These are phyloP conservation scores for Hydrolagus colliei DNA, from an alignment of 2,797 vertebrate species.

Conservation along the genomic window DNA sequence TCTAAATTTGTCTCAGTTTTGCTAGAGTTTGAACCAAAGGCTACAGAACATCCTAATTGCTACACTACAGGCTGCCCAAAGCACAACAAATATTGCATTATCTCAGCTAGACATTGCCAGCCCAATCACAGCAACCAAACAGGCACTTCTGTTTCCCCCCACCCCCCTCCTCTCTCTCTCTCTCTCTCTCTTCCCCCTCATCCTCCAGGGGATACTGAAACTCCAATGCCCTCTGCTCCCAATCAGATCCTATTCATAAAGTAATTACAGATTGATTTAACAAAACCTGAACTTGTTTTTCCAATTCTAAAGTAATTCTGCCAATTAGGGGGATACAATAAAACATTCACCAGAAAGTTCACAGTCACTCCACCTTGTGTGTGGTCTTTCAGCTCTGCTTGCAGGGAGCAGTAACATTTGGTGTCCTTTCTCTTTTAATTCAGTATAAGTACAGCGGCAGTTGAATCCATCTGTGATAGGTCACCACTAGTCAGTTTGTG, in stretches of 20 bases:
- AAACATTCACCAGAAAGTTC: constrained; percentile 31
- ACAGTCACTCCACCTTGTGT: constrained; percentile 2
- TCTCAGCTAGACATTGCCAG: constrained; percentile 12
- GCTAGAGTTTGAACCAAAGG: not conserved
- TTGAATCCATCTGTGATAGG: constrained; percentile 31
- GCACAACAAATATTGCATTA: constrained; percentile 27
- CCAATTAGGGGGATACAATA: constrained; percentile 25
- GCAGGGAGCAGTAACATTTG: constrained; percentile 15
- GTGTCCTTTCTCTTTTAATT: constrained; percentile 29
- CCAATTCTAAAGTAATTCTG: constrained; percentile 29
- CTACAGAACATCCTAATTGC: constrained; percentile 1
- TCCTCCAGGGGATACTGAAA: constrained; percentile 21
- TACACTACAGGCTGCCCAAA: not conserved
- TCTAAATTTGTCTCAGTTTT: not conserved
- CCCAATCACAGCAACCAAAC: not conserved
- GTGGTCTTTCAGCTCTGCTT: constrained; percentile 15
- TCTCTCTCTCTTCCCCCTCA: not conserved
- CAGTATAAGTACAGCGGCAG: constrained; percentile 7
- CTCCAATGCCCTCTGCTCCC: constrained; percentile 12
- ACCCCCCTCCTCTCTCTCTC: no score
- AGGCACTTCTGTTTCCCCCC: not conserved
- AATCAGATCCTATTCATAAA: constrained; percentile 29
- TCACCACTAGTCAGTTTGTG: constrained; percentile 21
- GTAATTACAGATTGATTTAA: constrained; percentile 33
- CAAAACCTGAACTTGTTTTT: constrained; percentile 32